phyloP scores from a whole-genome alignment of 92 coral and sea anemone species.

The Chrysogorgia sp. region DNA sequence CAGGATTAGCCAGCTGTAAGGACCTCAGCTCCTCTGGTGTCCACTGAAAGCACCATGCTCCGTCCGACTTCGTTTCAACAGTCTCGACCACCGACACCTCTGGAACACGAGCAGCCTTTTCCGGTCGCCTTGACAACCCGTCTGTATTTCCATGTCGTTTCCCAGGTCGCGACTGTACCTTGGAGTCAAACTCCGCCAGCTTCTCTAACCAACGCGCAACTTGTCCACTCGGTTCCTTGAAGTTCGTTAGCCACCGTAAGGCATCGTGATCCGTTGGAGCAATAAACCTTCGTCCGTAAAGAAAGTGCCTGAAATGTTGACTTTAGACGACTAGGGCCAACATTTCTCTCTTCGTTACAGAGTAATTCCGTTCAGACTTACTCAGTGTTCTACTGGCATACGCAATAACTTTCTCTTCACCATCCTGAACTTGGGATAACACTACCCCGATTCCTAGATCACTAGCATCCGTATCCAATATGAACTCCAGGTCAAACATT shows the following conservation, averaged over 20 bases:
- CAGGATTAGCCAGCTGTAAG: slow-evolving; percentile 34
- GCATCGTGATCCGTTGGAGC: slow-evolving; percentile 16
- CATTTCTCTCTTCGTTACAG: slow-evolving; percentile 59
- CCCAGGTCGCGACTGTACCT: slow-evolving; percentile 40
- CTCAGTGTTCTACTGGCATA: slow-evolving; percentile 39
- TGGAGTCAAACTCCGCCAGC: background rate
- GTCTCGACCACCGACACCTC: slow-evolving; percentile 16
- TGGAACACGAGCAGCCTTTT: background rate
- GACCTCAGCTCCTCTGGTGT: slow-evolving; percentile 30
- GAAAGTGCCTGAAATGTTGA: slow-evolving; percentile 48
- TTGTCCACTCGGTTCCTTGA: slow-evolving; percentile 22
- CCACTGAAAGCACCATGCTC: slow-evolving; percentile 16
- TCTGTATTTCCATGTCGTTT: slow-evolving; percentile 57
- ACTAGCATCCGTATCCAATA: too few species aligned
- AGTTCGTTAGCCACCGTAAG: background rate
- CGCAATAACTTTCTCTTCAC: slow-evolving; percentile 34
- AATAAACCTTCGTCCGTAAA: slow-evolving; percentile 47
- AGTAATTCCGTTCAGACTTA: slow-evolving; percentile 17
- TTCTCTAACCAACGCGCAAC: slow-evolving; percentile 11
- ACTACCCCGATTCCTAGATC: slow-evolving; percentile 43
- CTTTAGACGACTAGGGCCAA: slow-evolving; percentile 40
- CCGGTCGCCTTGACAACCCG: slow-evolving; percentile 22
- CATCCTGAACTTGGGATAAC: slow-evolving; percentile 41
- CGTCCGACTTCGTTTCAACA: background rate
- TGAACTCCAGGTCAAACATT: slow-evolving; percentile 4